phyloP scores from a whole-genome alignment of 2,888 invertebrate species.

The Laothoe populi region DNA sequence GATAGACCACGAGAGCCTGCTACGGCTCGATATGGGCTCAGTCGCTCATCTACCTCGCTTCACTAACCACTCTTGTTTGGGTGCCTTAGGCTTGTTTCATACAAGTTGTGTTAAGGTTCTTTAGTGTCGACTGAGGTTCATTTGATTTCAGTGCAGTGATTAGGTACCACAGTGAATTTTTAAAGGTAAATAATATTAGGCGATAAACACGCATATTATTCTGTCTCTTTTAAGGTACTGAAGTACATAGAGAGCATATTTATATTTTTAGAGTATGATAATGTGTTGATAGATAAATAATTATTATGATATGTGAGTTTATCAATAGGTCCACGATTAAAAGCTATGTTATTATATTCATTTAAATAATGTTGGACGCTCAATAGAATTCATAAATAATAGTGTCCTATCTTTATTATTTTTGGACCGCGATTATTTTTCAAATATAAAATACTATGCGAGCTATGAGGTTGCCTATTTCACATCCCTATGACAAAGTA shows the following conservation, averaged over 20 bases:
- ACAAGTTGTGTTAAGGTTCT: constrained; percentile 53
- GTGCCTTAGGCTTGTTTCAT: constrained; percentile 55
- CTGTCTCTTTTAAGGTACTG: not conserved
- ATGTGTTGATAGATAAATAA: too few relatives aligned
- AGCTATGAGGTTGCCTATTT: too few relatives aligned
- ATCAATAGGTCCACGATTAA: too few relatives aligned
- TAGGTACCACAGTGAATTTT: constrained; percentile 38
- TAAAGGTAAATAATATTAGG: constrained; percentile 41
- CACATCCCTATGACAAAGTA: too few relatives aligned
- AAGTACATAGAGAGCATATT: not conserved
- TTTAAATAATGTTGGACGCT: too few relatives aligned
- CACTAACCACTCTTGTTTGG: constrained; percentile 53
- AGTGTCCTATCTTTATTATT: too few relatives aligned
- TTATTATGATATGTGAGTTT: too few relatives aligned
- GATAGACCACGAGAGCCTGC: constrained; percentile 55
- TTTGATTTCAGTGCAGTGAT: constrained; percentile 47
- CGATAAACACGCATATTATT: not conserved
- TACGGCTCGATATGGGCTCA: constrained; percentile 52
- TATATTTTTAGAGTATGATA: too few relatives aligned
- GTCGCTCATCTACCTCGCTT: constrained; percentile 63
- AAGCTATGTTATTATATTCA: too few relatives aligned
- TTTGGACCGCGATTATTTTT: too few relatives aligned
- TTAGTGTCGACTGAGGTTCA: constrained; percentile 44
- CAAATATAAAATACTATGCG: too few relatives aligned
- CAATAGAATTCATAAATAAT: too few relatives aligned